These are phyloP conservation scores for Epistrophe eligans DNA, from an alignment of 2,888 invertebrate genomes.

Conservation along the genomic window DNA sequence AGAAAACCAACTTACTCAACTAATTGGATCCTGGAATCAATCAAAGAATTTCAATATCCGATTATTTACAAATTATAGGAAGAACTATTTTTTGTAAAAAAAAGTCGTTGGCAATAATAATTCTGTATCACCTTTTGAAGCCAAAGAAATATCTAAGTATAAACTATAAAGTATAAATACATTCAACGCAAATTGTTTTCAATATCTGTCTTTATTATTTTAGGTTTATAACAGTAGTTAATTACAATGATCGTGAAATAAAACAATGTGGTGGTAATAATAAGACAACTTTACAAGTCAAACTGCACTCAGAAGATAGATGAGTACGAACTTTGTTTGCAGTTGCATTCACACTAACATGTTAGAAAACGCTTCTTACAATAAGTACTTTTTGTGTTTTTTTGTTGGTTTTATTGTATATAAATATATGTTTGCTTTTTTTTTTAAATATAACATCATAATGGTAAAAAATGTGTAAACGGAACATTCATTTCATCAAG, in stretches of 20 bases:
- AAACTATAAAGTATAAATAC: not conserved
- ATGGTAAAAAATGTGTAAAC: slow-evolving; percentile 69
- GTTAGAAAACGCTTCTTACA: slow-evolving; percentile 44
- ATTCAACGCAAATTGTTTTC: slow-evolving; percentile 38
- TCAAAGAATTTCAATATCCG: too few species aligned
- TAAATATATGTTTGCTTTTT: slow-evolving; percentile 61
- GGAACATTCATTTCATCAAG: slow-evolving; percentile 63
- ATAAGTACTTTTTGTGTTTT: slow-evolving; percentile 22
- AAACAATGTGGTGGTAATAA: slow-evolving; percentile 56
- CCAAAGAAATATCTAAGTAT: not conserved
- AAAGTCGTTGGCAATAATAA: too few species aligned
- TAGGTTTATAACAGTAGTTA: slow-evolving; percentile 61
- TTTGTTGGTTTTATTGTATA: slow-evolving; percentile 44
- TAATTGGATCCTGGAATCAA: too few species aligned
- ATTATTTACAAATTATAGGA: too few species aligned
- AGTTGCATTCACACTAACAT: slow-evolving; percentile 31
- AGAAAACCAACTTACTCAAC: too few species aligned
- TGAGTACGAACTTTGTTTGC: not conserved
- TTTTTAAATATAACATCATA: slow-evolving; percentile 66
- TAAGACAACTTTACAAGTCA: slow-evolving; percentile 45
- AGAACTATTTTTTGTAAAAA: too few species aligned
- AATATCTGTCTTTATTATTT: slow-evolving; percentile 63
- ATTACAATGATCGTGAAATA: slow-evolving; percentile 71
- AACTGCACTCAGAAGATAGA: slow-evolving; percentile 31
- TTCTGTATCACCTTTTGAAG: not conserved